These are phyloP conservation scores for Hermatobates lingyangjiaoensis DNA, from an alignment of 1,140 invertebrate genomes.

Conservation along the genomic window DNA sequence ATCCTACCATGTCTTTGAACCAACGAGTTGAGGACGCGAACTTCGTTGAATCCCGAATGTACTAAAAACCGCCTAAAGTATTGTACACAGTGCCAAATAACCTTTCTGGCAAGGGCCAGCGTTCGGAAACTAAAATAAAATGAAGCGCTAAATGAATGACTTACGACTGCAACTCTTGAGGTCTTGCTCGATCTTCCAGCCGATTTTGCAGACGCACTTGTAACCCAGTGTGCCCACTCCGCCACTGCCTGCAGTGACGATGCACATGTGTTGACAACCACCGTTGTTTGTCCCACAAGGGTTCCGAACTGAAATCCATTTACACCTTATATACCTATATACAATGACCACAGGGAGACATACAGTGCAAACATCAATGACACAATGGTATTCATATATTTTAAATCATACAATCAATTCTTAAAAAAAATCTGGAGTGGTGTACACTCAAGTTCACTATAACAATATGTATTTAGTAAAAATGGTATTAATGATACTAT, in stretches of 20 bases:
- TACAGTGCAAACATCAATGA: too few species aligned
- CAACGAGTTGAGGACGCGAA: constrained; percentile 60
- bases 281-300: constrained; percentile 82
- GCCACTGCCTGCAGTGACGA: constrained; percentile 59
- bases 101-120: background rate
- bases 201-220: constrained; percentile 85
- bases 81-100: too few species aligned
- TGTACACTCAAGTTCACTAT: too few species aligned
- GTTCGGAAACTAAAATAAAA: constrained; percentile 3
- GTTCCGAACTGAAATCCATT: constrained; percentile 37
- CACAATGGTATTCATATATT: too few species aligned
- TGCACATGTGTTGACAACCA: constrained; percentile 88
- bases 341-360: too few species aligned
- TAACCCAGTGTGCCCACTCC: constrained; percentile 66
- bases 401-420: too few species aligned
- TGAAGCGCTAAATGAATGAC: constrained; percentile 14
- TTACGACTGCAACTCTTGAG: constrained; percentile 59
- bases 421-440: too few species aligned
- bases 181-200: constrained; percentile 56
- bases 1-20: constrained; percentile 40
- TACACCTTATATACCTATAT: background rate
- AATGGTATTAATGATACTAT: too few species aligned
- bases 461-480: too few species aligned
- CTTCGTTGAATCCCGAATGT: too few species aligned
- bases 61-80: too few species aligned